These are phyloP conservation scores for Nomada flava DNA, from an alignment of 2,888 invertebrate species.

Conservation along the genomic window DNA sequence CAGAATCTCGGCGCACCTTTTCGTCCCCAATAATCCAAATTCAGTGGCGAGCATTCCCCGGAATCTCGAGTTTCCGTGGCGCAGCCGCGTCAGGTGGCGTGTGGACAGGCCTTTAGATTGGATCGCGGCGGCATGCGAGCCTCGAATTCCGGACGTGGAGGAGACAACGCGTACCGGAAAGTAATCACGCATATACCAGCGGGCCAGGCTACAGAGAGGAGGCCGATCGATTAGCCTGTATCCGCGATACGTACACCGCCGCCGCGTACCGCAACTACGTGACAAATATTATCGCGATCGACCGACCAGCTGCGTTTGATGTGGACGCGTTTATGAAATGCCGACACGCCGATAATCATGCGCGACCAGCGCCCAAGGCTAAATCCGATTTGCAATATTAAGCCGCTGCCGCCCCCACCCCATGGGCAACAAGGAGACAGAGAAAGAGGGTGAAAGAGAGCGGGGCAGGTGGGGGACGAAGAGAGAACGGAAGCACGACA, in stretches of 20 bases:
- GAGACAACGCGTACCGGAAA: constrained; percentile 65
- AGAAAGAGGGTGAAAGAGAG: no score
- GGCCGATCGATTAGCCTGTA: constrained; percentile 71
- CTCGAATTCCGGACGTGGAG: constrained; percentile 63
- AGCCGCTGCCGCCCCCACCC: constrained; percentile 35
- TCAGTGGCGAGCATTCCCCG: neutral
- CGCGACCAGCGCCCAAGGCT: constrained; percentile 69
- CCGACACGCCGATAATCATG: constrained; percentile 74
- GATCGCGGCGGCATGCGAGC: constrained; percentile 40
- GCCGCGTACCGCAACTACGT: constrained; percentile 73
- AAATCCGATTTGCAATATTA: constrained; percentile 73
- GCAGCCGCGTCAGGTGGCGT: neutral
- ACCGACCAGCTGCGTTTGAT: constrained; percentile 74
- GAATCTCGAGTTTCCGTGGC: constrained; percentile 3
- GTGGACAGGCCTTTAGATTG: constrained; percentile 36
- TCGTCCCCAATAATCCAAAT: neutral
- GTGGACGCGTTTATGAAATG: constrained; percentile 76
- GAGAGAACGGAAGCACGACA: neutral
- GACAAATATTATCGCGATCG: constrained; percentile 76
- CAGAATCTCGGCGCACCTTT: no score
- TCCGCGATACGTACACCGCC: constrained; percentile 66
- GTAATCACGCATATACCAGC: constrained; percentile 67
- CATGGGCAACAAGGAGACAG: no score
- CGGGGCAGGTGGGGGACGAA: no score
- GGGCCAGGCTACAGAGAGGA: constrained; percentile 55